phyloP scores from a whole-genome alignment of 2,888 invertebrate genomes.

The Apodemia duryi region DNA sequence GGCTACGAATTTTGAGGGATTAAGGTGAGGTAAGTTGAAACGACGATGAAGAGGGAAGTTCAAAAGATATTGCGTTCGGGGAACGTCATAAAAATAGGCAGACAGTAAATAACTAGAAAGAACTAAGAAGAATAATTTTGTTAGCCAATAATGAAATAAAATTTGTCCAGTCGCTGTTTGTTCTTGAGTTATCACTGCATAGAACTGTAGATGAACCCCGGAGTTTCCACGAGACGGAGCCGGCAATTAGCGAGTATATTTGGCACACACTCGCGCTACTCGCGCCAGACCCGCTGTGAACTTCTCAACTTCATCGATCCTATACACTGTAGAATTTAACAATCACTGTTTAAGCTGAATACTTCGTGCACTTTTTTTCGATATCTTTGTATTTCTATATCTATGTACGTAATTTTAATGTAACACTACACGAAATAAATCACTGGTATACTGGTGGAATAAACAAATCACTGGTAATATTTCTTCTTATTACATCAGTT shows the following conservation, averaged over 20 bases:
- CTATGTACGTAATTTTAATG: neutral
- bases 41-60: too few species aligned
- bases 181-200: too few species aligned
- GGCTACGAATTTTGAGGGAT: too few species aligned
- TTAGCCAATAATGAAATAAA: neutral
- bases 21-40: too few species aligned
- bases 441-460: too few species aligned
- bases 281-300: neutral
- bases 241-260: constrained; percentile 2
- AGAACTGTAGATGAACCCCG: neutral
- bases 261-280: neutral
- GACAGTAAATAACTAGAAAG: too few species aligned
- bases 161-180: too few species aligned
- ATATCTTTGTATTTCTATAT: too few species aligned
- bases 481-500: too few species aligned
- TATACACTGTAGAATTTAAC: neutral
- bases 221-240: neutral
- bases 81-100: too few species aligned
- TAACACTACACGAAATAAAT: neutral
- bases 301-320: constrained; percentile 2
- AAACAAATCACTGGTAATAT: too few species aligned
- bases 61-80: too few species aligned
- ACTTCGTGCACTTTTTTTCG: neutral
- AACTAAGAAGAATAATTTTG: neutral
- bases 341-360: neutral